These are phyloP conservation scores for Crotalus horridus DNA, from an alignment of 2,113 vertebrate genomes.

Conservation along the genomic window DNA sequence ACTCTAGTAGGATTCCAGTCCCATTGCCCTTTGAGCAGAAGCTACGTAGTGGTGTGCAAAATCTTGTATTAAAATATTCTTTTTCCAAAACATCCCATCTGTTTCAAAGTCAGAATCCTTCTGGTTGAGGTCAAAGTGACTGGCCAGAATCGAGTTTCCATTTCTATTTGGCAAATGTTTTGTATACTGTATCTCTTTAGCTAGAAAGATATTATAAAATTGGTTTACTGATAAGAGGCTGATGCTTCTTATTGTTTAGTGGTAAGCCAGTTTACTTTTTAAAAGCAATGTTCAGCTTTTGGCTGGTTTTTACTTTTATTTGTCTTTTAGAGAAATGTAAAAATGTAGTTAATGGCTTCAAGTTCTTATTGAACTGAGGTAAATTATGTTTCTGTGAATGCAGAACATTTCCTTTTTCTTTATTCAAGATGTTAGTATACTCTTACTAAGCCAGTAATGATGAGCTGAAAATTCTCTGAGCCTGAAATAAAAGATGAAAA, in stretches of 20 bases:
- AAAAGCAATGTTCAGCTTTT: not conserved
- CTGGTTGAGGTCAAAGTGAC: no score
- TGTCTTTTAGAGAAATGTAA: not conserved
- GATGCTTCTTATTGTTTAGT: no score
- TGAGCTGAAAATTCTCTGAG: not conserved
- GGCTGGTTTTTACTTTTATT: not conserved
- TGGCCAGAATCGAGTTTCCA: no score
- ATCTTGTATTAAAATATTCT: no score
- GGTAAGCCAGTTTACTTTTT: no score
- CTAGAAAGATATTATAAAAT: not conserved
- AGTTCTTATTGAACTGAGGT: not conserved
- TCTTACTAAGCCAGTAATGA: not conserved
- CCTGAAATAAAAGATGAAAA: not conserved
- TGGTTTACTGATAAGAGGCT: not conserved
- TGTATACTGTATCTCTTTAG: no score
- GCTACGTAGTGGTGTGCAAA: no score
- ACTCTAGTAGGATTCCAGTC: no score
- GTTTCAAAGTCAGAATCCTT: no score
- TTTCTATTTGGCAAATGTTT: no score
- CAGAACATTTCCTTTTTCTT: not conserved
- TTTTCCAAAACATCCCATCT: no score
- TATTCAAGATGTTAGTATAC: not conserved
- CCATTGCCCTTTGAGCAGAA: not conserved
- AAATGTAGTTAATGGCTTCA: not conserved
- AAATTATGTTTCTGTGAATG: not conserved